A percentile compares a stretch with the other conserved stretches of the same genome.
phyloP scores from a whole-genome alignment of 2,113 vertebrate species.

The Diglossa brunneiventris region DNA sequence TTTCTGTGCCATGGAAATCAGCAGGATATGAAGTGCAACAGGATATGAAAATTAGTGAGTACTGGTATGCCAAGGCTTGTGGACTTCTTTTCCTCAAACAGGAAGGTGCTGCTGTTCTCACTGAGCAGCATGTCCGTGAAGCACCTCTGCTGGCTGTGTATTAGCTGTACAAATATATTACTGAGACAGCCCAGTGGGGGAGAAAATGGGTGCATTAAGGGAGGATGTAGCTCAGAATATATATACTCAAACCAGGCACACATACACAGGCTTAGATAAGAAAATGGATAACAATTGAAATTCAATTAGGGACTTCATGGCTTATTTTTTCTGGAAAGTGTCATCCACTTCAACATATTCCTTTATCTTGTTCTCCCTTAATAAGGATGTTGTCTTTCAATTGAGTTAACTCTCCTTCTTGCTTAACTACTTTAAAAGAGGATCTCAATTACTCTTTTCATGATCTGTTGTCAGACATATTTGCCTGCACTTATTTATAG shows the following conservation, averaged over 20 bases:
- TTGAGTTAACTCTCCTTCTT: slow-evolving; percentile 8
- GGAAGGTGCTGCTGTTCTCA: background rate
- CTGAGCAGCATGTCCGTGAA: background rate
- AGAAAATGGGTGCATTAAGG: background rate
- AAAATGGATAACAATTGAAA: background rate
- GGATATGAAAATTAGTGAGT: background rate
- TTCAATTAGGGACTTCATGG: background rate
- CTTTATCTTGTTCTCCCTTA: background rate
- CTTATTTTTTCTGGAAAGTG: slow-evolving; percentile 30
- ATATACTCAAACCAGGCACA: background rate
- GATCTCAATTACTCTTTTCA: background rate
- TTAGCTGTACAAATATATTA: background rate
- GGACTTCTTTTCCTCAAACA: background rate
- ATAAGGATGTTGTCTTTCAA: slow-evolving; percentile 52
- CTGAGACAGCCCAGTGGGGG: background rate
- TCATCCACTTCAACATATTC: background rate
- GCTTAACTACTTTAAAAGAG: background rate
- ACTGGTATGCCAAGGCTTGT: background rate
- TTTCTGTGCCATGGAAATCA: background rate
- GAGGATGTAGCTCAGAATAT: background rate
- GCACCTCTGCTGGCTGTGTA: background rate
- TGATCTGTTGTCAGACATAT: background rate
- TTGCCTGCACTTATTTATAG: background rate
- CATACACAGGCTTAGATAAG: background rate
- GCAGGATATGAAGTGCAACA: background rate